phyloP scores from a whole-genome alignment of 2,888 invertebrate genomes.

The Capitulum mitella region DNA sequence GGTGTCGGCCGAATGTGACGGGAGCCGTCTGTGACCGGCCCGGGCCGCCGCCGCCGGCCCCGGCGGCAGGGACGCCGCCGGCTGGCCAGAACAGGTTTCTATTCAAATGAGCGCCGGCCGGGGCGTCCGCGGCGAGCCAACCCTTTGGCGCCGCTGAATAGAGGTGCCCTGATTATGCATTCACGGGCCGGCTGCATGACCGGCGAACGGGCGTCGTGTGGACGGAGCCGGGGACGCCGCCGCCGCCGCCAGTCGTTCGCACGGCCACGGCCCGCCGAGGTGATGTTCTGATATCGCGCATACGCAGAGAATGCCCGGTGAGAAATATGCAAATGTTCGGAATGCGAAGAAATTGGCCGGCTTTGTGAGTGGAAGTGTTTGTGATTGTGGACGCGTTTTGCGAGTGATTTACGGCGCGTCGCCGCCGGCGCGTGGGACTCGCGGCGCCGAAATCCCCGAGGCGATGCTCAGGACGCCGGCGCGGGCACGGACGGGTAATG shows the following conservation, averaged over 20 bases:
- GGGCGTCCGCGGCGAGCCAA: neutral
- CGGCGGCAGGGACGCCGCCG: neutral
- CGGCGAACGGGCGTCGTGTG: neutral
- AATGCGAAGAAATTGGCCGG: constrained; percentile 19
- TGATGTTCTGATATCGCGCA: neutral
- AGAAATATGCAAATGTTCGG: constrained; percentile 13
- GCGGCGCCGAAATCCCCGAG: neutral
- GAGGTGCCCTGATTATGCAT: neutral
- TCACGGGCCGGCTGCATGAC: neutral
- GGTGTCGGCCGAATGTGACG: no score
- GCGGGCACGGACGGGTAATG: neutral
- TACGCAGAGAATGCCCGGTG: constrained; percentile 11
- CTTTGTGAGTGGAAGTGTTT: constrained; percentile 17
- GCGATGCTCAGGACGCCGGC: neutral
- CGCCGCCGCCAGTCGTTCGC: neutral
- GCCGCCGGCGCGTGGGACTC: neutral
- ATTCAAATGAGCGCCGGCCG: neutral
- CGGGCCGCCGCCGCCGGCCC: neutral
- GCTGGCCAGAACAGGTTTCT: constrained; percentile 15
- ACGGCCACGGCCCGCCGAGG: neutral
- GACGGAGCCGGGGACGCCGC: neutral
- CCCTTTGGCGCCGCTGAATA: neutral
- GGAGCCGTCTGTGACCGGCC: no score
- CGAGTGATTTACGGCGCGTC: neutral
- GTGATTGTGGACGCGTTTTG: constrained; percentile 7